Evolutionary conservation across 2,888 invertebrate genomes (phyloP), one percentile per base, ranked within the genome.

Genomic region (Dryomyza anilis): DNA sequence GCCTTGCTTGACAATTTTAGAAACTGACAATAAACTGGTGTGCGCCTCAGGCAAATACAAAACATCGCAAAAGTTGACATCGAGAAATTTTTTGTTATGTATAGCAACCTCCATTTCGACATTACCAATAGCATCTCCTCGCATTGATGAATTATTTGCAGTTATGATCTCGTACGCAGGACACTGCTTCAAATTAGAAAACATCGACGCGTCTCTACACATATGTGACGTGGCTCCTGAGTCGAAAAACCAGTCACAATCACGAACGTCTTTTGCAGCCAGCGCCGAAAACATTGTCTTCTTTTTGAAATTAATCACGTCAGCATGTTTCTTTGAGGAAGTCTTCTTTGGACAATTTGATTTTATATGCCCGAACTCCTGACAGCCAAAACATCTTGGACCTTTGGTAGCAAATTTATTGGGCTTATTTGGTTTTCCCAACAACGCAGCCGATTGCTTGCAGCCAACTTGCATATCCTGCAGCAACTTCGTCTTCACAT

Each of bases 401-500:
- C 53, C 16, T 14, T 55, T 55, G 16, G 19, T 19, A 33, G n/a
- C 25, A 27, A 8, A 43, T 27, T 55, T 55, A 25, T 55, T 55
- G 12, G 5, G 36, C 55, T 55, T 55, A 55, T 36, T 55, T 55
- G 36, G 36, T 12, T 55, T 55, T 55, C 55, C 55, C 7, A 33
- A 21, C 23, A 55, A 21, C 12, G 36, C 55, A 8, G 16, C 36
- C 16, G 33, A 33, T 14, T 55, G 55, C 21, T 23, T 27, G 39
- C 27, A 25, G 57, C 39, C 27, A 7, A 25, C 57, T 27, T 57
- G 57, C 57, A 69, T 60, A 56, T 73, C 70, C 39, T 72, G 73
- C 57, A 75, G 57, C 2, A 73, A 55, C 63, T 78, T 79, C 0
- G 69, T 72, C 69, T 77, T 78, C 1, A 55, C 57, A 27, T 75